phyloP scores from a whole-genome alignment of 1,140 invertebrate species.

The Drosophila pandora region DNA sequence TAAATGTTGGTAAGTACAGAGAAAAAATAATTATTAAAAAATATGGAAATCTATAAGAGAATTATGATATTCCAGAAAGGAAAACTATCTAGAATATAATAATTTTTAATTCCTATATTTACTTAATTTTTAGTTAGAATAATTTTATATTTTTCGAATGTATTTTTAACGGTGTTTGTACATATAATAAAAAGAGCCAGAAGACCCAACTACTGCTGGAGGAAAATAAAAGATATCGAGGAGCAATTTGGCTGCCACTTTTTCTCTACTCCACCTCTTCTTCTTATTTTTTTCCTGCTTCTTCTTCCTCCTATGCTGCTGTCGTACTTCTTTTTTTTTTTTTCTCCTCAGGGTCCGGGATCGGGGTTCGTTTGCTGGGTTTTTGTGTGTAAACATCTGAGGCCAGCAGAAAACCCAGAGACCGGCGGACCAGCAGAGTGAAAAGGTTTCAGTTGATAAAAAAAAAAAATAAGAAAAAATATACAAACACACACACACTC shows the following conservation, averaged over 20 bases:
- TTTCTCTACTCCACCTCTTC: constrained; percentile 36
- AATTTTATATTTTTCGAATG: background rate
- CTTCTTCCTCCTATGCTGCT: constrained; percentile 7
- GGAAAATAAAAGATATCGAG: constrained; percentile 81
- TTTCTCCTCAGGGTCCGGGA: constrained; percentile 38
- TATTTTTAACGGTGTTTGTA: constrained; percentile 19
- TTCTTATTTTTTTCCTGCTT: background rate
- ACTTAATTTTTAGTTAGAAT: background rate
- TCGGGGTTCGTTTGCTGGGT: constrained; percentile 45
- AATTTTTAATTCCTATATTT: background rate
- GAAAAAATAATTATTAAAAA: constrained; percentile 7
- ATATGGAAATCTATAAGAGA: background rate
- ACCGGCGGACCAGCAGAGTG: constrained; percentile 43
- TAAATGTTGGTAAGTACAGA: constrained; percentile 39
- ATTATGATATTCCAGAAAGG: background rate
- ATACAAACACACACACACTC: constrained; percentile 46
- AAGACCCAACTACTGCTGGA: constrained; percentile 63
- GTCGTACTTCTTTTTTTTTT: constrained; percentile 12
- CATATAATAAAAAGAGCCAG: constrained; percentile 52
- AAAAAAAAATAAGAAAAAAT: constrained; percentile 54
- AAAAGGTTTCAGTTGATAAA: constrained; percentile 77
- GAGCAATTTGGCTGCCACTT: constrained; percentile 81
- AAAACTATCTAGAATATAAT: background rate
- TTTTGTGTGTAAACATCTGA: constrained; percentile 71
- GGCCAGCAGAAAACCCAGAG: constrained; percentile 44